Evolutionary conservation across 2,113 vertebrate species (phyloP).

Genomic region (Pomatostomus ruficeps): DNA sequence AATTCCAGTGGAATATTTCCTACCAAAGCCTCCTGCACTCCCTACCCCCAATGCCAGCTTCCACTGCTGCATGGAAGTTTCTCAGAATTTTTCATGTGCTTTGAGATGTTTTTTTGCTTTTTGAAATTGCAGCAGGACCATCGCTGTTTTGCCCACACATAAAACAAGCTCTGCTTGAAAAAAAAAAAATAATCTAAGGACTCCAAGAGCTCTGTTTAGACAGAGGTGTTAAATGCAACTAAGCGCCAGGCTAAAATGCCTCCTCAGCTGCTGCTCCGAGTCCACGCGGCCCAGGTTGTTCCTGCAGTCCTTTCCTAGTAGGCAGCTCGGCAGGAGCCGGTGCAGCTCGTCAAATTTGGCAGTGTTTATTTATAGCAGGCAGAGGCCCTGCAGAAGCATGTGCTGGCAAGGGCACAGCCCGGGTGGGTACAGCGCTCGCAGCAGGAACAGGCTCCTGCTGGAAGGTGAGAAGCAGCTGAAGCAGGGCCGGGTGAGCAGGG

Average conservation of each 20-base stretch:
- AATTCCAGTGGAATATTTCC: background rate
- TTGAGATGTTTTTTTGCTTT: background rate
- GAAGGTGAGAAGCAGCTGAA: too few relatives aligned
- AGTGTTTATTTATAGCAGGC: slow-evolving; percentile 75
- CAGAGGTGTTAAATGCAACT: background rate
- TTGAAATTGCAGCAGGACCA: background rate
- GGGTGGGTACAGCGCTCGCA: slow-evolving; percentile 26
- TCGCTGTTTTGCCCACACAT: background rate
- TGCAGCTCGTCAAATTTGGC: slow-evolving; percentile 63
- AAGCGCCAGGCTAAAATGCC: background rate
- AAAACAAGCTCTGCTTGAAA: background rate
- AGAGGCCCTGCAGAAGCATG: slow-evolving; percentile 68
- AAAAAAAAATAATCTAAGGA: background rate
- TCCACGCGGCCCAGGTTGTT: background rate
- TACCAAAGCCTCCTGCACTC: background rate
- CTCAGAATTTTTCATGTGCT: background rate
- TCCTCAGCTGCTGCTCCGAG: background rate
- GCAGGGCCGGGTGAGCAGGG: too few relatives aligned
- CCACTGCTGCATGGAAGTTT: background rate
- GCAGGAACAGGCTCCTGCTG: slow-evolving; percentile 44
- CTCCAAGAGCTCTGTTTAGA: background rate
- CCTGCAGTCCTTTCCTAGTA: slow-evolving; percentile 29
- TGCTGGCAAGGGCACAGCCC: slow-evolving; percentile 59
- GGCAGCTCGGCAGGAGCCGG: slow-evolving; percentile 26
- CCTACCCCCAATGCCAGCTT: background rate